These are phyloP conservation scores for Ceyx margarethae DNA, from an alignment of 2,113 vertebrate genomes.

Conservation along the genomic window DNA sequence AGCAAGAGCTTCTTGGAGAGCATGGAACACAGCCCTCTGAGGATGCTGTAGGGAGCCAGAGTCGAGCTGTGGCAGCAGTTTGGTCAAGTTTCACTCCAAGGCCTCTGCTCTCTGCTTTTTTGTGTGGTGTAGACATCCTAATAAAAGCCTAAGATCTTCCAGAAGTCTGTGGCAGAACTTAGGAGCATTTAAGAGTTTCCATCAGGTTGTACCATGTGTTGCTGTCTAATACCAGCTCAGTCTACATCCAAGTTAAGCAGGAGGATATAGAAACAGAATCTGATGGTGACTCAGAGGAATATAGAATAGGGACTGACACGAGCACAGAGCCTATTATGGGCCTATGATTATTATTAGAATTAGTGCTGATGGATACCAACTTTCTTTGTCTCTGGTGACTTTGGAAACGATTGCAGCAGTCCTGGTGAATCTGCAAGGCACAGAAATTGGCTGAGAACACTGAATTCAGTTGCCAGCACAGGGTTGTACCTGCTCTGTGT, in stretches of 20 bases:
- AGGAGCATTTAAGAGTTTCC: slow-evolving; percentile 6
- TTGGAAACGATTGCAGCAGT: background rate
- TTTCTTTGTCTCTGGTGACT: background rate
- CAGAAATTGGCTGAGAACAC: background rate
- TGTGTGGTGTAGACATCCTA: background rate
- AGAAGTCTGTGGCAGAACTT: slow-evolving; percentile 6
- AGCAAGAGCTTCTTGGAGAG: background rate
- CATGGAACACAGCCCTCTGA: background rate
- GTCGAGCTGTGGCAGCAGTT: background rate
- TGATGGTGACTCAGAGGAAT: background rate
- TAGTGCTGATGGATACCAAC: background rate
- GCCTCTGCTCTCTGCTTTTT: rapidly evolving
- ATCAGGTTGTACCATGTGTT: background rate
- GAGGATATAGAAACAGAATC: slow-evolving; percentile 21
- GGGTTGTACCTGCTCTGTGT: background rate
- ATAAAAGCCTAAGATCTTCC: background rate
- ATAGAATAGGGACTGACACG: background rate
- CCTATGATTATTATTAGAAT: background rate
- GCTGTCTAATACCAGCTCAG: slow-evolving; percentile 37
- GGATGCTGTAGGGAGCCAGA: background rate
- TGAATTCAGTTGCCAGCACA: background rate
- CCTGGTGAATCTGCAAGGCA: background rate
- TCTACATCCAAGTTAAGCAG: background rate
- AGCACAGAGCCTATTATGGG: background rate
- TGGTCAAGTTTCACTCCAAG: background rate